Evolutionary conservation across 1,140 invertebrate species (phyloP), one percentile per base, ranked within the genome.

Genomic region (Bombus turneri): DNA sequence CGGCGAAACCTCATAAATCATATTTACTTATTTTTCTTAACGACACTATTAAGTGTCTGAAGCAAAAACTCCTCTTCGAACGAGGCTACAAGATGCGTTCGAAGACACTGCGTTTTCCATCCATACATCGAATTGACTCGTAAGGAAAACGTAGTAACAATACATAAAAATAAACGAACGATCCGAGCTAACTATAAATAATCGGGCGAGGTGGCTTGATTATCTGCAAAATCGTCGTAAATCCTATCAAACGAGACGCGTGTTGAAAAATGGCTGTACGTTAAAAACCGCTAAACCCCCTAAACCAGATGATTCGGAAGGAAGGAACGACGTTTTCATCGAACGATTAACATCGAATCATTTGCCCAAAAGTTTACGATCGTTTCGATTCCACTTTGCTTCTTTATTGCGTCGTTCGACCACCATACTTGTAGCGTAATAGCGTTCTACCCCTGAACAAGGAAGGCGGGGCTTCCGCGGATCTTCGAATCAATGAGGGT

Each of bases 381-480:
- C 59, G 18, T 25, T 28, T 1, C 43, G 6, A 37, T 69, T 39
- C 15, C 22, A 8, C 4, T 47, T 43, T n/a, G 31, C 6, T 81
- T 25, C 34, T 71, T 81, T 39, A 25, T 57, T 81, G 47, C 37
- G 41, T 47, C n/a, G 53, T 64, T 34, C n/a, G n/a, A 64, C 31
- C 57, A 37, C 71, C 41, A 75, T 75, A 4, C 3, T 82, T 82
- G 71, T 6, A 34, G 0, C 15, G 39, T 4, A 47, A 12, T 10
- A 15, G 37, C 9, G 10, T 81, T 72, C 78, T 53, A 53, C 78
- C 78, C 66, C 34, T 39, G 31, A 59, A 3, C 34, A n/a, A 43
- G n/a, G 69, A 81, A n/a, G 69, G 69, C 80, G 69, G 69, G 3
- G 80, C 69, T 59, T 81, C 25, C 3, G 5, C 39, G 37, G n/a